Conservation (phyloP, 2,113 vertebrate species). For the Eulacestoma nigropectus region DNA sequence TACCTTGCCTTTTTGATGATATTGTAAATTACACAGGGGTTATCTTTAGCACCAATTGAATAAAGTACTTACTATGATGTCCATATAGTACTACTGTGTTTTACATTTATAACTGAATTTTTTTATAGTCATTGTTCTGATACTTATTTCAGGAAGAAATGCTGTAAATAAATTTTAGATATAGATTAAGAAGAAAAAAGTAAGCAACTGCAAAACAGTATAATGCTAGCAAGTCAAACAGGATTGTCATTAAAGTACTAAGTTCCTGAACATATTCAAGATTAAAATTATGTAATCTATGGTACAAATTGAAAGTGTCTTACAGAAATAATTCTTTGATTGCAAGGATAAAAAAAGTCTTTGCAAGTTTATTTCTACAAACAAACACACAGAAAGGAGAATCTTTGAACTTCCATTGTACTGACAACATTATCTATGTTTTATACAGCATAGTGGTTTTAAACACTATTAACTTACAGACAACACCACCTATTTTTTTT, state of each 20-base stretch:
- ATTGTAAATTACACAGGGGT: not conserved
- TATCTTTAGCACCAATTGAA: not conserved
- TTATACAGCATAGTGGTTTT: not conserved
- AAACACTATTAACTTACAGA: constrained; percentile 1
- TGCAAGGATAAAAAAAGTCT: not conserved
- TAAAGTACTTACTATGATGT: not conserved
- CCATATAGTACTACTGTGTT: not conserved
- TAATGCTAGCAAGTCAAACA: not conserved
- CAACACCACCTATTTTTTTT: not conserved
- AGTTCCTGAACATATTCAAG: not conserved
- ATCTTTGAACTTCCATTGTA: not conserved
- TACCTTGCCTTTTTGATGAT: not conserved
- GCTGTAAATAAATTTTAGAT: not conserved
- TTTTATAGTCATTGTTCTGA: not conserved
- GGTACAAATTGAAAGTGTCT: not conserved
- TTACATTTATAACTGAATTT: not conserved
- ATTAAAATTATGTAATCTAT: not conserved
- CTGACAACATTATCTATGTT: not conserved
- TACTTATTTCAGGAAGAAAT: not conserved
- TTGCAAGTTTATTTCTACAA: not conserved
- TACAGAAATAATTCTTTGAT: constrained; percentile 1
- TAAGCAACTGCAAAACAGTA: not conserved
- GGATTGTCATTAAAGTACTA: not conserved
- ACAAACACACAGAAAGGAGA: not conserved
- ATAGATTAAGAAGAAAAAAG: not conserved